Evolutionary conservation across 2,888 invertebrate species (phyloP).

Genomic region (Erpobdella octoculata): DNA sequence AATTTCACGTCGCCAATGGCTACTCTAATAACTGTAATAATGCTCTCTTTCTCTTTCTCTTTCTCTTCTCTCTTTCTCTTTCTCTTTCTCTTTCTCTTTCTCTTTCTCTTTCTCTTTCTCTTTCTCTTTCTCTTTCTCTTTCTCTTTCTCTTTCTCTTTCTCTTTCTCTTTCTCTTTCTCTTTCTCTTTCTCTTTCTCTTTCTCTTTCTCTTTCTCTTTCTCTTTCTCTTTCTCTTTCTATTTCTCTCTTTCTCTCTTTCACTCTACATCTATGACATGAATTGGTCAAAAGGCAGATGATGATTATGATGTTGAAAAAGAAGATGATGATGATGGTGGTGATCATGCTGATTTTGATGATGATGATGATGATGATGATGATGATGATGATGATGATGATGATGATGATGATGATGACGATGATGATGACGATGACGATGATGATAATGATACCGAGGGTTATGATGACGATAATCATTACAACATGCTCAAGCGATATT

Average conservation of each 20-base stretch:
- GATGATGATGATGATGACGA: not conserved
- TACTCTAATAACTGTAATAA: no score
- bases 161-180: not conserved
- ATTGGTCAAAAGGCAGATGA: not conserved
- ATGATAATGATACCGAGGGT: not conserved
- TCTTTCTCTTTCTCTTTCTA: no score
- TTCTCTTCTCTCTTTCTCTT: not conserved
- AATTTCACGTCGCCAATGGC: no score
- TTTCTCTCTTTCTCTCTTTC: no score
- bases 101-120: no score
- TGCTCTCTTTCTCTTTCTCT: not conserved
- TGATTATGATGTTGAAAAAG: constrained; percentile 4
- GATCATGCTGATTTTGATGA: constrained; percentile 26
- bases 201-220: not conserved
- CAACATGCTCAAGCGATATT: no score
- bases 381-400: not conserved
- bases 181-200: not conserved
- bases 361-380: not conserved
- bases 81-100: not conserved
- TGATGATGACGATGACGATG: not conserved
- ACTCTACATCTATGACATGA: not conserved
- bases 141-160: not conserved
- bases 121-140: not conserved
- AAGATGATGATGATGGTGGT: constrained; percentile 13
- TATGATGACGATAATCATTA: no score